These are phyloP conservation scores for Petromus typicus DNA, from an alignment of 2,113 vertebrate genomes.

Conservation along the genomic window DNA sequence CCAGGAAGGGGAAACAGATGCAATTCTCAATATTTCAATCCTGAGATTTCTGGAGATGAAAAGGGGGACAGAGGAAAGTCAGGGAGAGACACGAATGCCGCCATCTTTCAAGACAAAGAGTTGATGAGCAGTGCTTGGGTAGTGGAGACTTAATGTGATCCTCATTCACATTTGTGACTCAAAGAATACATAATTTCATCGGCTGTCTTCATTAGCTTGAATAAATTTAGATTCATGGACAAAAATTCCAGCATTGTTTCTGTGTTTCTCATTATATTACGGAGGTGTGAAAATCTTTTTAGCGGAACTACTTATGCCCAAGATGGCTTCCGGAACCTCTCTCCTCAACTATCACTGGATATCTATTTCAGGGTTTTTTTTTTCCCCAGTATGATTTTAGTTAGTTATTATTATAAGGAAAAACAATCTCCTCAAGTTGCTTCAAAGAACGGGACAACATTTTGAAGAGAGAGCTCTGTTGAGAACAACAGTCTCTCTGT, in stretches of 20 bases:
- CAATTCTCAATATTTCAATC: neutral
- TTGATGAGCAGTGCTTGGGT: neutral
- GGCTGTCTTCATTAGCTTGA: neutral
- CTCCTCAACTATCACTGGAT: neutral
- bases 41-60: neutral
- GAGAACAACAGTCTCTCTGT: neutral
- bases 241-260: slow-evolving; percentile 7
- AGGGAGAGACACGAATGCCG: neutral
- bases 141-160: neutral
- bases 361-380: neutral
- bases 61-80: neutral
- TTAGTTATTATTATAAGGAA: slow-evolving; percentile 8
- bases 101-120: neutral
- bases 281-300: neutral
- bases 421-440: neutral
- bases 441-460: neutral
- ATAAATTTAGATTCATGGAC: neutral
- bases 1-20: neutral
- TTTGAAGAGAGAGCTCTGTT: neutral
- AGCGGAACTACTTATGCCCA: neutral
- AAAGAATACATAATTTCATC: neutral
- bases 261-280: neutral
- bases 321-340: neutral
- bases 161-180: neutral
- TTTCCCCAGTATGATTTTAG: slow-evolving; percentile 7